Base-by-base conservation (phyloP, 2,888 invertebrate species). In the Dione juno region DNA sequence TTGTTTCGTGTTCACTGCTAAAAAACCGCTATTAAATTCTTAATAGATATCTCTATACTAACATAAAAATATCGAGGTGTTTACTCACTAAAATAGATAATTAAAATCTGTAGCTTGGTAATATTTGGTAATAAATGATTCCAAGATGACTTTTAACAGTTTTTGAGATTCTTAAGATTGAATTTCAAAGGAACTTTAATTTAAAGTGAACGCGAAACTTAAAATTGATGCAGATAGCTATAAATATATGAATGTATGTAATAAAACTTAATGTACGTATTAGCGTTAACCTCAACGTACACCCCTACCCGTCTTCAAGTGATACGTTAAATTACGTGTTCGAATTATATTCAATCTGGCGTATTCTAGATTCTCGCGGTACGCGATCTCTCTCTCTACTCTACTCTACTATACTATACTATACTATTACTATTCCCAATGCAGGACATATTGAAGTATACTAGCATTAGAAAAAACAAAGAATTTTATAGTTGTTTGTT, bases 401-500 rank as follows among this genome's bases (percentile, higher is more conserved):
- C 69, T 45, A 53, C 52, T 71, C 41, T 52, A 45, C 70, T 70
- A 28, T n/a, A n/a, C n/a, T 28, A 28, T 5, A 3, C 28, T 28
- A 28, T 70, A 71, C 54, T 72, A 66, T 16, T 58, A 57, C 61
- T 61, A 70, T 74, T 68, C 52, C 61, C 69, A 52, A 68, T 54
- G 72, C 66, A 64, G 58, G 69, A 90, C 88, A 87, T 89, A 88
- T 87, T 85, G 86, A 87, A 52, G 68, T 81, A 83, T 87, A 86
- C 87, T 84, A 91, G 88, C 84, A 81, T 88, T 91, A 92, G 87
- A 86, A 80, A 80, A 86, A 86, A 87, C 88, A 88, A 90, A 89
- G 89, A 89, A 91, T 92, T 92, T 92, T 93, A 91, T 92, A 92
- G 91, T 89, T 90, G 92, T 92, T 92, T 90, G 92, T 92, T 92